phyloP scores from a whole-genome alignment of 64 coral and sea anemone genomes.

The Actinia tenebrosa region DNA sequence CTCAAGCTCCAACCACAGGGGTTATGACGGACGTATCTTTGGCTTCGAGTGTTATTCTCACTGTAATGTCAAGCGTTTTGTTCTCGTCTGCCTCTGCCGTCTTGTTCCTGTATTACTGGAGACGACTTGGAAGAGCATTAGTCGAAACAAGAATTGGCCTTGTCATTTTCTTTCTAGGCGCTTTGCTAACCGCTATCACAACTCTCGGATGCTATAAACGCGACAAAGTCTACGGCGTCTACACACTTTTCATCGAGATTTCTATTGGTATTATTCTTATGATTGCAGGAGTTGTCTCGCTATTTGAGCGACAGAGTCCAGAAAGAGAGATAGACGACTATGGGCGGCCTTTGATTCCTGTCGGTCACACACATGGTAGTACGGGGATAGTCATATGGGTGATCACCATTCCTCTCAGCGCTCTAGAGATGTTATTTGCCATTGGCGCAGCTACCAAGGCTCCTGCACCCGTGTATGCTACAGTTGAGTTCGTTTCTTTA shows the following conservation, averaged over 20 bases:
- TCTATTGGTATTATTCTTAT: slow-evolving; percentile 34
- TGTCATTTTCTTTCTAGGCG: slow-evolving; percentile 68
- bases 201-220: slow-evolving; percentile 44
- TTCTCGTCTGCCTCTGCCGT: slow-evolving; percentile 13
- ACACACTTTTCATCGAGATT: slow-evolving; percentile 17
- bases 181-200: slow-evolving; percentile 65
- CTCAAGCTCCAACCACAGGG: neutral
- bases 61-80: slow-evolving; percentile 9
- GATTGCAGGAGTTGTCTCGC: slow-evolving; percentile 22
- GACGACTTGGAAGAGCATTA: slow-evolving; percentile 22
- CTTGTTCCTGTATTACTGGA: slow-evolving; percentile 21
- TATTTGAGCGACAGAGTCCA: slow-evolving; percentile 50
- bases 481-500: slow-evolving; percentile 46
- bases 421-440: slow-evolving; percentile 70
- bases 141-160: slow-evolving; percentile 67
- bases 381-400: slow-evolving; percentile 77
- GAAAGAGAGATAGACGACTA: slow-evolving; percentile 22
- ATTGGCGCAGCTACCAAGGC: slow-evolving; percentile 58
- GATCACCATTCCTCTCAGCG: slow-evolving; percentile 55
- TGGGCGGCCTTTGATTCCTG: slow-evolving; percentile 32
- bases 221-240: slow-evolving; percentile 44
- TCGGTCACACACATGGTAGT: slow-evolving; percentile 56
- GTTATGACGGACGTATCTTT: slow-evolving; percentile 9
- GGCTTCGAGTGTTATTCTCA: slow-evolving; percentile 31
- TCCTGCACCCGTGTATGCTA: slow-evolving; percentile 25